These are phyloP conservation scores for Bombus picipes DNA, from an alignment of 1,140 invertebrate genomes.

Conservation along the genomic window DNA sequence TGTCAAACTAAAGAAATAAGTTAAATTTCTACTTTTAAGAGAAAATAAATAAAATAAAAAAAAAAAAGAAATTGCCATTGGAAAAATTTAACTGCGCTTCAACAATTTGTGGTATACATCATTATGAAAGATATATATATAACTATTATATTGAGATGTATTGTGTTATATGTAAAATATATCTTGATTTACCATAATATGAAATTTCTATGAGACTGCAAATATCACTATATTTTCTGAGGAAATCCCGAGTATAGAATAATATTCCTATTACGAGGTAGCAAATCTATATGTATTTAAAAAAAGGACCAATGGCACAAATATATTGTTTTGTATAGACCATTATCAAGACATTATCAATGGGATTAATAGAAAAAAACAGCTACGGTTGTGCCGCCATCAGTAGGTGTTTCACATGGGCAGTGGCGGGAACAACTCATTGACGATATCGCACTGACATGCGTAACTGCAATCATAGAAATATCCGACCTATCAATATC, in stretches of 20 bases:
- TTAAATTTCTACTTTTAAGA: constrained; percentile 14
- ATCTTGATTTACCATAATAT: background rate
- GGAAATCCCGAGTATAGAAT: constrained; percentile 14
- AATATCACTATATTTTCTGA: constrained; percentile 14
- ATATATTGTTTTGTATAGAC: constrained; percentile 7
- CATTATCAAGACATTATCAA: constrained; percentile 26
- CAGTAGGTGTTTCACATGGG: constrained; percentile 71
- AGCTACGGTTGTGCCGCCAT: constrained; percentile 74
- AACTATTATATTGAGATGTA: background rate
- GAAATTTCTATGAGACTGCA: background rate
- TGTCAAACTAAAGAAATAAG: constrained; percentile 21
- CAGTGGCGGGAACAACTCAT: constrained; percentile 93
- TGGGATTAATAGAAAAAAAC: constrained; percentile 39
- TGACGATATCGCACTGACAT: constrained; percentile 94
- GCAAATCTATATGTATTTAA: background rate
- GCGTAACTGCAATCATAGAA: constrained; percentile 91
- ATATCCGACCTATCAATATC: constrained; percentile 69
- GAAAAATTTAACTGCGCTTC: constrained; percentile 25
- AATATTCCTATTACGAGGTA: constrained; percentile 39
- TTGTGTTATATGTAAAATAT: background rate
- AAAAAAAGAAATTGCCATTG: constrained; percentile 17
- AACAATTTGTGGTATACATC: too few relatives aligned
- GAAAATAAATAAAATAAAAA: background rate
- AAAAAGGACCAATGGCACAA: constrained; percentile 19
- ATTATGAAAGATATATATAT: background rate